phyloP scores from a whole-genome alignment of 2,888 invertebrate genomes.

The Melanargia galathea region DNA sequence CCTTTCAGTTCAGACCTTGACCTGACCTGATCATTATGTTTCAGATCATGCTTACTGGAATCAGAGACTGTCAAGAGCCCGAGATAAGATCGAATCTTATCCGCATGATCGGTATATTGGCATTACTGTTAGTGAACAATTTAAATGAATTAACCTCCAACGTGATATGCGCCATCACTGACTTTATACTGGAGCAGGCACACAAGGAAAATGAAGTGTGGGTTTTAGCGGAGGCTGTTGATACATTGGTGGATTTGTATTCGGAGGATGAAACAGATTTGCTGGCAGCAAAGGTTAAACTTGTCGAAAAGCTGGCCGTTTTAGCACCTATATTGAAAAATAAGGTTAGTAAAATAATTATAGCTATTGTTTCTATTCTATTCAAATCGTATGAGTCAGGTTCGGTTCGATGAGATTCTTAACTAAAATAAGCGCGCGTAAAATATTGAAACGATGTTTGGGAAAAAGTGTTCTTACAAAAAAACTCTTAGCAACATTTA shows the following conservation, averaged over 20 bases:
- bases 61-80: constrained; percentile 75
- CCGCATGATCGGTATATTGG: constrained; percentile 82
- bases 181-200: constrained; percentile 84
- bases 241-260: constrained; percentile 89
- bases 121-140: constrained; percentile 71
- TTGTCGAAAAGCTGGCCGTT: constrained; percentile 83
- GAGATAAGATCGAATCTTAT: constrained; percentile 83
- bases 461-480: too few relatives aligned
- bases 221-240: constrained; percentile 88
- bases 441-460: too few relatives aligned
- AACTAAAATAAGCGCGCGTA: too few relatives aligned
- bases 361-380: too few relatives aligned
- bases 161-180: constrained; percentile 73
- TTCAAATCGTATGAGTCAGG: too few relatives aligned
- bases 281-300: constrained; percentile 83
- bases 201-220: constrained; percentile 85
- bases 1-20: too few relatives aligned
- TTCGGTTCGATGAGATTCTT: too few relatives aligned
- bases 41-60: constrained; percentile 79
- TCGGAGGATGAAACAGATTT: constrained; percentile 88
- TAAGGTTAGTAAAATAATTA: constrained; percentile 74
- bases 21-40: too few relatives aligned
- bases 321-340: constrained; percentile 84
- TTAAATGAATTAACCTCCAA: constrained; percentile 63
- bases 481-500: too few relatives aligned